Evolutionary conservation across 2,797 vertebrate genomes (phyloP).

Genomic region (Sitta carolinensis): DNA sequence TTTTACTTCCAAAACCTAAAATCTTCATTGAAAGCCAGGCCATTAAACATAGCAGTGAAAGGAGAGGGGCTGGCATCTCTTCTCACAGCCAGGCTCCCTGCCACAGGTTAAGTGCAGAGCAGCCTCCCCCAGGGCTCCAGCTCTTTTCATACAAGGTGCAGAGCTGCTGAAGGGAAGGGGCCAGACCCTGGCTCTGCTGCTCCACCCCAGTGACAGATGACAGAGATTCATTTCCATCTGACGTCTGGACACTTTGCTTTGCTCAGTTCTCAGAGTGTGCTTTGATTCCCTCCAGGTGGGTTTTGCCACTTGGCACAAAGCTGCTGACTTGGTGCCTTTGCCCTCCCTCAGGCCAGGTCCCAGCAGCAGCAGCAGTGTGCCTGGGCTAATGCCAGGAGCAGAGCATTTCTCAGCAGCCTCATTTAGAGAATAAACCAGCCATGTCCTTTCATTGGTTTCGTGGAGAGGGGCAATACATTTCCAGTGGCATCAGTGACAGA

Average conservation of each 20-base stretch:
- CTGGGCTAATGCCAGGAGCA: neutral
- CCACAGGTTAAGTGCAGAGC: conserved; percentile 16
- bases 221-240: neutral
- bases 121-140: neutral
- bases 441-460: conserved; percentile 35
- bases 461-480: conserved; percentile 41
- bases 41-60: neutral
- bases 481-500: conserved; percentile 56
- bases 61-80: conserved; percentile 24
- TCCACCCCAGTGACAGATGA: neutral
- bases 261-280: neutral
- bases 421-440: conserved; percentile 52
- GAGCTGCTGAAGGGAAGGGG: neutral
- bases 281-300: neutral
- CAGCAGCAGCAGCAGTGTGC: neutral
- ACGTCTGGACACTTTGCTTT: neutral
- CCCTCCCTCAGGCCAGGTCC: neutral
- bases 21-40: neutral
- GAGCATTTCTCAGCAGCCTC: conserved; percentile 6
- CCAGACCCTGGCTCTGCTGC: neutral
- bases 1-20: conserved; percentile 35
- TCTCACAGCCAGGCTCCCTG: conserved; percentile 39
- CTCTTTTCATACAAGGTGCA: neutral
- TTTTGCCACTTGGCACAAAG: neutral
- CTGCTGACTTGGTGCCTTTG: neutral